Conservation (phyloP, 2,888 invertebrate genomes). For the Epinotia nisella region DNA sequence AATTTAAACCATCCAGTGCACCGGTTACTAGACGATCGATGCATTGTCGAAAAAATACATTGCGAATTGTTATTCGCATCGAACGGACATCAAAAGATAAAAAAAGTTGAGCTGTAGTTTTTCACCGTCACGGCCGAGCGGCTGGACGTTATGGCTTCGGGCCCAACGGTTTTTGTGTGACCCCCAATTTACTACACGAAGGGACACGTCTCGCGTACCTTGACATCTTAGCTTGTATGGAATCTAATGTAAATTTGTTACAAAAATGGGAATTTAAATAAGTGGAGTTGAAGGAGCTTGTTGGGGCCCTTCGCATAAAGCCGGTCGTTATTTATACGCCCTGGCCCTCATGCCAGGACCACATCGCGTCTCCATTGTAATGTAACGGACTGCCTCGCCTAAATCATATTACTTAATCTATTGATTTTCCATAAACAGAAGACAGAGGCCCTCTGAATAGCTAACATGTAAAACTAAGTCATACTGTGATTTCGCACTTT, state of each 20-base stretch:
- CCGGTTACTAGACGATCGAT: constrained; percentile 70
- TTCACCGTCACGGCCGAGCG: constrained; percentile 71
- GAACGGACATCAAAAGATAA: constrained; percentile 72
- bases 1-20: constrained; percentile 75
- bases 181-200: constrained; percentile 82
- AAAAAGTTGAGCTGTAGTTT: constrained; percentile 71
- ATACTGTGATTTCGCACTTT: background rate
- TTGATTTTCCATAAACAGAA: constrained; percentile 30
- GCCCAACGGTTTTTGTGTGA: constrained; percentile 84
- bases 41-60: constrained; percentile 62
- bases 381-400: constrained; percentile 29
- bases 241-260: constrained; percentile 83
- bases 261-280: constrained; percentile 84
- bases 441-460: background rate
- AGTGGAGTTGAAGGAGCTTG: constrained; percentile 70
- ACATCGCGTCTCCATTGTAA: constrained; percentile 48
- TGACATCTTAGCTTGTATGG: constrained; percentile 74
- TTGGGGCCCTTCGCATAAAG: constrained; percentile 73
- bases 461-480: constrained; percentile 6
- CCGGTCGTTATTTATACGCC: constrained; percentile 72
- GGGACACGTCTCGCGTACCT: constrained; percentile 73
- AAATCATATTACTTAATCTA: constrained; percentile 32
- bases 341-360: constrained; percentile 69
- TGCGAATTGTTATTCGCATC: constrained; percentile 74
- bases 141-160: constrained; percentile 80